Evolutionary conservation across 1,140 invertebrate genomes (phyloP), one percentile per base, ranked within the genome.

Genomic region (Thaumetopoea pityocampa): DNA sequence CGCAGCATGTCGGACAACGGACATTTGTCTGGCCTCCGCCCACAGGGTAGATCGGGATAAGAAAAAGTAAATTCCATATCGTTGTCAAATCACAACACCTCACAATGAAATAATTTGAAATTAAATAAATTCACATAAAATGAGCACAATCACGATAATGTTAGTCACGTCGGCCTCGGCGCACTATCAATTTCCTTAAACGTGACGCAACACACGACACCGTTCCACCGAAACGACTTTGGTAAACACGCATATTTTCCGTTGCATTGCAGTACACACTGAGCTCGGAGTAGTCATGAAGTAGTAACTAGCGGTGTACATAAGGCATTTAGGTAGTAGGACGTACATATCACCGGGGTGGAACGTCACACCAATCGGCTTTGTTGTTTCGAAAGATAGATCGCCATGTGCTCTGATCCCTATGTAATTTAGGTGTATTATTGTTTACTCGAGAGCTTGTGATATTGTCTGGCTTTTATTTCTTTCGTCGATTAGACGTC

Each of bases 181-280:
- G 58, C 70, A 77, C 67, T 84, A 79, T 79, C 73, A 78, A 83
- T 79, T 83, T 84, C 72, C 79, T 79, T 69, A 68, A 68, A 72
- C 68, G 73, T 84, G 79, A 84, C 79, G 77, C 79, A 83, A 81
- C 68, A 73, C 77, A 80, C 79, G 79, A 72, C 76, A 81, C 76
- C 79, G 79, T 83, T 83, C 69, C 68, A 77, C 79, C 77, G 76
- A 83, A 83, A 83, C 79, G 74, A 72, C 77, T 83, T 83, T 81
- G 74, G 74, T 81, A 80, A 83, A 83, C 77, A 83, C 79, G 79
- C 79, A 83, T 83, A 83, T 83, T 83, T 83, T 83, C 79, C 77
- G 79, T 83, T 83, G 79, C 79, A 83, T 72, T 83, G 76, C 79
- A 83, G 77, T 83, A 83, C 79, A 81, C 77, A 83, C 79, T 83